phyloP scores from a whole-genome alignment of 2,797 vertebrate genomes.

The Poeciliopsis turneri region DNA sequence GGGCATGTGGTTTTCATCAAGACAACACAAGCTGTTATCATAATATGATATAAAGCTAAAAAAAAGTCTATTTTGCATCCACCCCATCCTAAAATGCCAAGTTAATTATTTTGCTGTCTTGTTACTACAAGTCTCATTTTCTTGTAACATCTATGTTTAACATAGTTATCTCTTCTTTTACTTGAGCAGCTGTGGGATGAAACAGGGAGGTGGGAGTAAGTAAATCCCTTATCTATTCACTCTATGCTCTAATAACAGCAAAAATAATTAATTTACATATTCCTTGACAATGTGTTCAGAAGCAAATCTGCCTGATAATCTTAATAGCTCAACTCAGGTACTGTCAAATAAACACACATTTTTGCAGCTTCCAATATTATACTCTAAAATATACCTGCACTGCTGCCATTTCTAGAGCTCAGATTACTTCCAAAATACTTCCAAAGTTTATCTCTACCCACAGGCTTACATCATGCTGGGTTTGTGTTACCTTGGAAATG shows the following conservation, averaged over 20 bases:
- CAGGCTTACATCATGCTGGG: not conserved
- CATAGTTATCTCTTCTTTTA: conserved; percentile 8
- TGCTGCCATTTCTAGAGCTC: not conserved
- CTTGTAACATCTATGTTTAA: not conserved
- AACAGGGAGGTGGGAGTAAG: not conserved
- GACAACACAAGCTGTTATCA: too few relatives aligned
- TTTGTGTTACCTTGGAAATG: not conserved
- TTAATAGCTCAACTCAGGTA: not conserved
- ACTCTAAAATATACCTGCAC: not conserved
- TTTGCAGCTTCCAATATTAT: not conserved
- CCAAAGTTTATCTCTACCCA: not conserved
- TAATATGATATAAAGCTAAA: too few relatives aligned
- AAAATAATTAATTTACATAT: not conserved
- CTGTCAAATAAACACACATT: not conserved
- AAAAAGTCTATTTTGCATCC: too few relatives aligned
- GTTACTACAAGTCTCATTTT: not conserved
- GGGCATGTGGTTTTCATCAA: too few relatives aligned
- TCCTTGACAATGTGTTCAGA: not conserved
- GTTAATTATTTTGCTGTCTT: conserved; percentile 3
- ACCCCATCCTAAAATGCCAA: not conserved
- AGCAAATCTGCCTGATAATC: not conserved
- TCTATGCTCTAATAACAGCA: not conserved
- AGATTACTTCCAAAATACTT: not conserved
- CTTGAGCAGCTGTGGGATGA: conserved; percentile 15
- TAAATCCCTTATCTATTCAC: not conserved